Evolutionary conservation across 2,113 vertebrate genomes (phyloP), one percentile per base, ranked within the genome.

Genomic region (Cepphus grylle): DNA sequence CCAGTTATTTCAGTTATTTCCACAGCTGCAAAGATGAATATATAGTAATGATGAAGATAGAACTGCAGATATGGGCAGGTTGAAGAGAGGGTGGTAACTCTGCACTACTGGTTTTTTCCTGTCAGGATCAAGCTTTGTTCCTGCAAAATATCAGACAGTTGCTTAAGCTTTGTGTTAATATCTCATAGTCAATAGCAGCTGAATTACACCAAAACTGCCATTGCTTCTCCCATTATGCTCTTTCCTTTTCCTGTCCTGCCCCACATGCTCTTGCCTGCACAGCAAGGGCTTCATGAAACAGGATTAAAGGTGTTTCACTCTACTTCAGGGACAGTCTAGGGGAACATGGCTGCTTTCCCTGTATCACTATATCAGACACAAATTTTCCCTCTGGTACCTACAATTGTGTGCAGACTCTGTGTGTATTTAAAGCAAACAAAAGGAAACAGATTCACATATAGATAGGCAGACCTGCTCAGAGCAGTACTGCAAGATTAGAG

Each of bases 1-100:
- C 52, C 58, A 53, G 66, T 66, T 81, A 88, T 78, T 96, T 86
- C 69, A 56, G 73, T 93, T 82, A 70, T 74, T 96, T 88, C 29
- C 71, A 83, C 53, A 92, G 67, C 76, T 84, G n/a, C 42, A 42
- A 69, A 74, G 42, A 59, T 55, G 13, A 67, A 81, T 59, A 50
- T 88, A 69, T 27, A 88, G 67, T 86, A 81, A 78, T 2, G 0
- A 36, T 19, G 25, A 88, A 66, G 50, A 42, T 10, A 32, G 88
- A 74, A 86, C 16, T 74, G 22, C 55, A 81, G 45, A 63, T 38
- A 70, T 6, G 8, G 55, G 8, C 25, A 81, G 34, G 16, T 9
- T 58, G 49, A 79, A 72, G 32, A 61, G 20, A 71, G 52, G 25
- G 25, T 34, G 12, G 8, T 65, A 47, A 47, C 16, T 71, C 36